A percentile compares a stretch with the other conserved stretches of the same genome.
phyloP scores from a whole-genome alignment of 2,888 invertebrate genomes.

The Phyllotreta cruciferae region DNA sequence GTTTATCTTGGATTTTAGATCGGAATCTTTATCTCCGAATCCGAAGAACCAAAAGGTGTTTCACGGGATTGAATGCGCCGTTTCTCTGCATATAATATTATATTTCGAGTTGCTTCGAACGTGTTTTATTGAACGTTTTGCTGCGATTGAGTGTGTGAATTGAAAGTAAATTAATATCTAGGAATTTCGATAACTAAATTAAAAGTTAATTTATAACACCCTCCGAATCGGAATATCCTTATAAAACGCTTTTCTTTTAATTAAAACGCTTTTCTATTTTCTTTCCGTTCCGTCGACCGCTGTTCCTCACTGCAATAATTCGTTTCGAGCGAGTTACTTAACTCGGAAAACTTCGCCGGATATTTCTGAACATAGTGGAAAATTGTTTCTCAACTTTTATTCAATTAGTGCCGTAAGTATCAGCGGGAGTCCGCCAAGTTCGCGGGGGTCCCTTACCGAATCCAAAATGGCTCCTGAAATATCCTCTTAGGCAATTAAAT shows the following conservation, averaged over 20 bases:
- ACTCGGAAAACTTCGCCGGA: background rate
- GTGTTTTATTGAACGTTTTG: too few species aligned
- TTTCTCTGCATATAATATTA: too few species aligned
- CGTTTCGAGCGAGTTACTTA: background rate
- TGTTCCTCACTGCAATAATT: too few species aligned
- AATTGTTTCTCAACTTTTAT: slow-evolving; percentile 3
- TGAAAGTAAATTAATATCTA: too few species aligned
- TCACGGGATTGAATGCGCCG: slow-evolving; percentile 8
- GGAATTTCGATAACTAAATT: too few species aligned
- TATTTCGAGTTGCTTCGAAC: too few species aligned
- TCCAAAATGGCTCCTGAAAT: slow-evolving; percentile 13
- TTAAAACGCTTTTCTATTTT: too few species aligned
- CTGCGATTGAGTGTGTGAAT: too few species aligned
- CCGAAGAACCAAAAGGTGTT: slow-evolving; percentile 18
- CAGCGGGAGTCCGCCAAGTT: background rate
- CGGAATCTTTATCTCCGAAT: slow-evolving; percentile 18
- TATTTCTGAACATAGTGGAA: slow-evolving; percentile 1
- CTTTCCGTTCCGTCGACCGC: too few species aligned
- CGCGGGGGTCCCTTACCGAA: background rate
- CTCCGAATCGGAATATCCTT: too few species aligned
- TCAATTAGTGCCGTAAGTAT: slow-evolving; percentile 3
- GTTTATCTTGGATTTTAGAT: slow-evolving; percentile 26
- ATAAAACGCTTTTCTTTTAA: too few species aligned
- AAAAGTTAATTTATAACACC: too few species aligned
- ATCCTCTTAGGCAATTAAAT: slow-evolving; percentile 16